Evolutionary conservation across 2,113 vertebrate genomes (phyloP).

Genomic region (Paraplagusia blochii): DNA sequence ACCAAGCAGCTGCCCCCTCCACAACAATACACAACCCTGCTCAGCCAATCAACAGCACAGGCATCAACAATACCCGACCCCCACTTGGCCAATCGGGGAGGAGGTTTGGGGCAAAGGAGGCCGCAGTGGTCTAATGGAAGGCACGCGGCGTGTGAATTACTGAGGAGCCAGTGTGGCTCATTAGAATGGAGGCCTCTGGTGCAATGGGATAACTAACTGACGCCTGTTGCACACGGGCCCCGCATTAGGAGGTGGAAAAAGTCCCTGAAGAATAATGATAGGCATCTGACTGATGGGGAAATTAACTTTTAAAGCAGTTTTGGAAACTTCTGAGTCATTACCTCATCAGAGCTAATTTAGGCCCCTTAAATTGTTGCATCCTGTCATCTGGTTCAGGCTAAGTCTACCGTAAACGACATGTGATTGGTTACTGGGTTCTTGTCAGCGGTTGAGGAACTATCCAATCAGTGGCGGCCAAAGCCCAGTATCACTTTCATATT

Average conservation of each 20-base stretch:
- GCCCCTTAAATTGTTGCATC: constrained; percentile 1
- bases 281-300: constrained; percentile 49
- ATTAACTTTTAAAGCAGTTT: constrained; percentile 38
- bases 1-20: constrained; percentile 85
- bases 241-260: constrained; percentile 57
- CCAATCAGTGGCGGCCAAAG: background rate
- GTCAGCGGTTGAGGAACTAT: background rate
- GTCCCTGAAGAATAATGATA: constrained; percentile 51
- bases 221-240: constrained; percentile 72
- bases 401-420: background rate
- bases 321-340: constrained; percentile 13
- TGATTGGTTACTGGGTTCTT: background rate
- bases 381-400: background rate
- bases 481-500: no score
- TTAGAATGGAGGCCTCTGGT: constrained; percentile 74
- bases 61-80: constrained; percentile 87
- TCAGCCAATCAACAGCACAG: constrained; percentile 81
- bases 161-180: constrained; percentile 71
- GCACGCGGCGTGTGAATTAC: constrained; percentile 84
- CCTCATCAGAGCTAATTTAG: background rate
- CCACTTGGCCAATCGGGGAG: constrained; percentile 83
- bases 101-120: constrained; percentile 71
- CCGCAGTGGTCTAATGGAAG: constrained; percentile 88
- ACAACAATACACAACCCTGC: constrained; percentile 88
- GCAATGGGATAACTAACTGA: constrained; percentile 73